Percentiles rank a stretch among this genome's conserved stretches.
phyloP scores from a whole-genome alignment of 2,888 invertebrate species.

The Acrobasis suavella region DNA sequence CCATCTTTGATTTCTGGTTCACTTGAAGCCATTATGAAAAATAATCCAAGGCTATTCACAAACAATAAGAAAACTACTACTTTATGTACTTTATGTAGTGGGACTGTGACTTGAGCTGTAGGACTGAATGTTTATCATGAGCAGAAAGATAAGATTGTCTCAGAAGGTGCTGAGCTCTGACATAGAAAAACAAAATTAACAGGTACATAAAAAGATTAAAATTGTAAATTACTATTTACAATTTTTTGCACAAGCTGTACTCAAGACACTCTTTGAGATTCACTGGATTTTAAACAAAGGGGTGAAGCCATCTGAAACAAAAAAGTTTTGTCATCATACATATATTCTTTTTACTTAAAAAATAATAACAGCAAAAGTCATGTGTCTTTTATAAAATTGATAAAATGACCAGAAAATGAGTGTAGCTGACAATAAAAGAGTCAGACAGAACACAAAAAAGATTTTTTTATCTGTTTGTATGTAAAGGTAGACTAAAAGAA shows the following conservation, averaged over 20 bases:
- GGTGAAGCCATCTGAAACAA: constrained; percentile 71
- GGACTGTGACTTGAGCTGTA: constrained; percentile 44
- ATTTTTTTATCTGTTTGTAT: too few species aligned
- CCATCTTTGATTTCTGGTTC: constrained; percentile 84
- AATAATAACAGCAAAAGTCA: neutral
- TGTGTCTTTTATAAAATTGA: neutral
- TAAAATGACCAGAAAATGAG: too few species aligned
- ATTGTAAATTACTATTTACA: constrained; percentile 28
- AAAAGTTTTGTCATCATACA: constrained; percentile 25
- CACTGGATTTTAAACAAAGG: constrained; percentile 59
- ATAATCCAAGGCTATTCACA: constrained; percentile 28
- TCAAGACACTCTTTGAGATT: constrained; percentile 70
- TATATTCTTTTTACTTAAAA: constrained; percentile 11
- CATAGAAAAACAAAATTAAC: constrained; percentile 37
- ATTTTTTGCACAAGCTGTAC: constrained; percentile 31
- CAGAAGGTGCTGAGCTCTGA: constrained; percentile 51
- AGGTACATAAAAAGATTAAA: constrained; percentile 26
- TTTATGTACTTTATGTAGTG: constrained; percentile 32
- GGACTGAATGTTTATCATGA: constrained; percentile 68
- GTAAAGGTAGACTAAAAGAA: too few species aligned
- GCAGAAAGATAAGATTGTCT: constrained; percentile 74
- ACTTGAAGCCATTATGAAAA: constrained; percentile 68
- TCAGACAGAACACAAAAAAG: too few species aligned
- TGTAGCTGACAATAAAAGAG: too few species aligned
- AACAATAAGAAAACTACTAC: constrained; percentile 26